Evolutionary conservation across 2,888 invertebrate species (phyloP).

Genomic region (Monochamus alternatus): DNA sequence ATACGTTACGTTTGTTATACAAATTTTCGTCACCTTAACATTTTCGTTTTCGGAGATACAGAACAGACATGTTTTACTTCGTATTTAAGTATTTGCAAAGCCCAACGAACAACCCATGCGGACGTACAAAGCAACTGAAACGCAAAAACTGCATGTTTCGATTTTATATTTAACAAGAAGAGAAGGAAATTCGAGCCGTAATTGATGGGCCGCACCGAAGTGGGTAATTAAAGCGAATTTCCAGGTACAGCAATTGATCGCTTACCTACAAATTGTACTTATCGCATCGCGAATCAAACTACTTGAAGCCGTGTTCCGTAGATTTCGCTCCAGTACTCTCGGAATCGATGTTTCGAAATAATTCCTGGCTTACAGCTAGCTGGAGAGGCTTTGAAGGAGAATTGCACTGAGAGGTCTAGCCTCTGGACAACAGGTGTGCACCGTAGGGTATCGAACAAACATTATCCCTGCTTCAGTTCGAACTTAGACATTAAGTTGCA

Average conservation of each 20-base stretch:
- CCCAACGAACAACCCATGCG: not conserved
- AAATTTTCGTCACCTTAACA: too few species aligned
- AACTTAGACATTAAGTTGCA: too few species aligned
- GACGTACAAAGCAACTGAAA: not conserved
- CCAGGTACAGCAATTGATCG: conserved; percentile 33
- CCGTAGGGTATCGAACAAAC: not conserved
- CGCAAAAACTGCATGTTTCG: not conserved
- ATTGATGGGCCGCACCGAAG: conserved; percentile 21
- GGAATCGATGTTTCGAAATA: conserved; percentile 34
- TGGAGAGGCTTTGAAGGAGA: not conserved
- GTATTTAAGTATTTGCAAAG: not conserved
- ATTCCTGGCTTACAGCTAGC: not conserved
- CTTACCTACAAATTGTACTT: conserved; percentile 36
- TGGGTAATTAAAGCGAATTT: conserved; percentile 36
- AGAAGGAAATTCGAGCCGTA: conserved; percentile 21
- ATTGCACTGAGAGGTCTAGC: not conserved
- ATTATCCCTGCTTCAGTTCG: not conserved
- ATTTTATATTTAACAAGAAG: conserved; percentile 6
- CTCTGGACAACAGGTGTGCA: not conserved
- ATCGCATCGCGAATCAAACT: conserved; percentile 38
- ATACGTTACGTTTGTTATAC: too few species aligned
- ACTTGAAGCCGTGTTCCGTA: conserved; percentile 31
- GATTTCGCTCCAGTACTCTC: conserved; percentile 32
- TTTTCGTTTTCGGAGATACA: too few species aligned
- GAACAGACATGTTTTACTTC: too few species aligned